Base-by-base conservation (phyloP, 2,113 vertebrate genomes). In the Osmerus eperlanus region DNA sequence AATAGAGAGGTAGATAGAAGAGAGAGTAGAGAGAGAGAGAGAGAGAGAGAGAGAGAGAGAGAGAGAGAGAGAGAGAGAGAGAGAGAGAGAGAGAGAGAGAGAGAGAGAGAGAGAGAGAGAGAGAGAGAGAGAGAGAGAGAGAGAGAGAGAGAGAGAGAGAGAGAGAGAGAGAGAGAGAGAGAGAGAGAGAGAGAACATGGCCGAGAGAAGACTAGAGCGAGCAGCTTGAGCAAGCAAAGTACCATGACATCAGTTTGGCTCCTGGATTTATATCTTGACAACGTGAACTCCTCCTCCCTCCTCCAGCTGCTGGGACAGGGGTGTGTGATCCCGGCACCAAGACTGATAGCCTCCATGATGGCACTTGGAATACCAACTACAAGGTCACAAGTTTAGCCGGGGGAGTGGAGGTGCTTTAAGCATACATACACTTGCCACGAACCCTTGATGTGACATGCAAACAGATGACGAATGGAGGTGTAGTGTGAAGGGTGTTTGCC, bases 101-200 rank as follows among this genome's bases (percentile, higher is more conserved):
- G 41, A 71, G 25, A 29, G 36, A 69, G 56, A 9, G 18, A 36
- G 18, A 36, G 51, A 4, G 36, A 32, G 21, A 4, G 59, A 51
- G 71, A 73, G 71, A 64, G 25, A 59, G 55, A 71, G 7, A 18
- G 23, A 59, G 23, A 21, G 16, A 13, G 19, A 11, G 58, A 59
- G 62, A 65, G 68, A 81, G 66, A 54, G 68, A 75, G 56, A 68
- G 67, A 16, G 62, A 23, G 12, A 36, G 8, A 3, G 32, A 21
- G 41, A 52, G 71, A 68, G 67, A 66, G 25, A 25, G 55, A 65
- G 18, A 19, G 63, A 68, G 55, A 59, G 47, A 47, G 28, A 70
- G 47, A 74, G 21, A 65, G n/a, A 53, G 13, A 61, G 11, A 14
- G 14, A 9, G 21, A 15, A 32, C 12, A 28, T 41, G 28, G 5